Base-by-base conservation (phyloP, 2,113 vertebrate genomes). In the Desmodus rotundus region DNA sequence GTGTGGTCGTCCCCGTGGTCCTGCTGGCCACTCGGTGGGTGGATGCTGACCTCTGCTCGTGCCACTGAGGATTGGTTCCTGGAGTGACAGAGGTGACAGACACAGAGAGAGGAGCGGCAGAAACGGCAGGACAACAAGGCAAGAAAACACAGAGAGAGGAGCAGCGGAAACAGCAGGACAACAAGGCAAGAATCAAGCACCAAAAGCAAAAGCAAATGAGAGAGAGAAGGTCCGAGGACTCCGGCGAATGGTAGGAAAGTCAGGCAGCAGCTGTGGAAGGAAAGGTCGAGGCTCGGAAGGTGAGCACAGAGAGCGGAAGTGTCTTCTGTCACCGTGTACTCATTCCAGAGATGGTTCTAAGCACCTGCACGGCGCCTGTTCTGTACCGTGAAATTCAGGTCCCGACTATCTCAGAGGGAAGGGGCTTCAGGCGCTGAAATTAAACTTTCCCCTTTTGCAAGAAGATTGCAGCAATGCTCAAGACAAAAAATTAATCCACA, bases 221-320 rank as follows among this genome's bases (percentile, higher is more conserved):
- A 22, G 36, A 3, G 7, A n/a, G 3, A n/a, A 4, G 10, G 6
- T 28, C 4, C 12, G 43, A 28, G 31, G 15, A 38, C 16, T 56
- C 31, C 2, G 45, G 41, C 20, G 2, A 3, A 15, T 0, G 17
- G 12, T 14, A 45, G n/a, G 3, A 1, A 50, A 2, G 0, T 26
- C 2, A 16, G 12, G 43, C 24, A 36, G 31, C 20, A 13, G 50
- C 17, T 58, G 26, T 9, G 45, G 82, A 26, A 43, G 5, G 3
- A 41, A 9, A n/a, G 38, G 28, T 1, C 2, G 28, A 43, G 16
- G 36, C 13, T 33, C 68, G 7, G 43, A n/a, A n/a, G 67, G 7
- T 50, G 28, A 52, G 45, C 0, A 24, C 41, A 5, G 28, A 85
- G 14, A 7, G 3, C 5, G 28, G 47, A 63, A 38, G 38, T 12